Percentiles rank a stretch among this genome's conserved stretches.
Evolutionary conservation across 2,888 invertebrate genomes (phyloP).

Genomic region (Drosophila borborema): DNA sequence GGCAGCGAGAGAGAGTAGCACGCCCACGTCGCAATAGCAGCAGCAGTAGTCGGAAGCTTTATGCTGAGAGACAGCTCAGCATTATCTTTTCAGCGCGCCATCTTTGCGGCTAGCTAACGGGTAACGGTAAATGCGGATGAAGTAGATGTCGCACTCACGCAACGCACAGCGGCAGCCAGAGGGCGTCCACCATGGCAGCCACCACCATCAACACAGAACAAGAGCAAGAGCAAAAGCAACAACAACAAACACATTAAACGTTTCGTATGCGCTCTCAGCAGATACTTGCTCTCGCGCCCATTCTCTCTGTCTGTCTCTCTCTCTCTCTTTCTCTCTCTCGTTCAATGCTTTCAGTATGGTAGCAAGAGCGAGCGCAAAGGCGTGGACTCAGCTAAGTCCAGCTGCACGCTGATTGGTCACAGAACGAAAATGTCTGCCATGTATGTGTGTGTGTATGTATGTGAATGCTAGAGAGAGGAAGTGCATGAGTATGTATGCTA

Average conservation of each 20-base stretch:
- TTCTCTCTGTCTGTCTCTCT: slow-evolving; percentile 6
- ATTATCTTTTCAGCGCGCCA: slow-evolving; percentile 46
- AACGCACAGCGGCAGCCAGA: slow-evolving; percentile 41
- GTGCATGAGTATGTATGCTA: slow-evolving; percentile 19
- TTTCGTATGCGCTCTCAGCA: slow-evolving; percentile 20
- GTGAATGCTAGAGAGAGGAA: slow-evolving; percentile 11
- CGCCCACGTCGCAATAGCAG: slow-evolving; percentile 34
- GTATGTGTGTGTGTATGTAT: slow-evolving; percentile 11
- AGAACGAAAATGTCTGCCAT: slow-evolving; percentile 50
- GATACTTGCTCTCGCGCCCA: slow-evolving; percentile 13
- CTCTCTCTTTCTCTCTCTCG: slow-evolving; percentile 1
- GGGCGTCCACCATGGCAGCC: slow-evolving; percentile 65
- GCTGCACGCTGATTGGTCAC: slow-evolving; percentile 43
- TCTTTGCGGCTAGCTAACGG: slow-evolving; percentile 49
- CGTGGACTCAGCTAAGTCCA: slow-evolving; percentile 47
- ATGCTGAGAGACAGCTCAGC: slow-evolving; percentile 35
- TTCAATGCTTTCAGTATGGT: background rate
- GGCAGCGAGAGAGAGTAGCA: slow-evolving; percentile 21
- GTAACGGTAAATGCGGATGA: slow-evolving; percentile 59
- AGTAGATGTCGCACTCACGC: slow-evolving; percentile 43
- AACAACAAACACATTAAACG: slow-evolving; percentile 6
- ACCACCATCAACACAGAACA: slow-evolving; percentile 53
- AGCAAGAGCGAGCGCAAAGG: slow-evolving; percentile 52
- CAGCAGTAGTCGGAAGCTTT: background rate
- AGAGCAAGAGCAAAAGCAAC: slow-evolving; percentile 14